Conservation (phyloP, 2,113 vertebrate species). For the Setophaga petechia region DNA sequence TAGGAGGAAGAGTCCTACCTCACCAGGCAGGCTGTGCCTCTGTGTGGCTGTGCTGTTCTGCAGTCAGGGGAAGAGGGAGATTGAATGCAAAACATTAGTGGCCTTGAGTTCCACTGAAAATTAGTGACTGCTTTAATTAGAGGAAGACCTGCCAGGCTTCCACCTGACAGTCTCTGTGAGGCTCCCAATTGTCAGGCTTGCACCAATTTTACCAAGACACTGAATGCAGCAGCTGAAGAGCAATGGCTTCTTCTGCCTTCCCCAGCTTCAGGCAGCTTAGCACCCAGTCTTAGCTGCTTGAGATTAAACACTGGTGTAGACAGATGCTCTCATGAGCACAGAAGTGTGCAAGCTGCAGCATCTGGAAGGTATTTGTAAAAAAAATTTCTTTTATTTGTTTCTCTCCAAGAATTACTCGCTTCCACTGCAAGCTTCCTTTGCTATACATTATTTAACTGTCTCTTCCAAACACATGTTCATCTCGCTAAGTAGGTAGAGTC, state of each 20-base stretch:
- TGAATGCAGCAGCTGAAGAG: not conserved
- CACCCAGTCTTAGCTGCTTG: not conserved
- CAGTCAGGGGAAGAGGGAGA: not conserved
- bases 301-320: not conserved
- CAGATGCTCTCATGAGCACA: not conserved
- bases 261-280: not conserved
- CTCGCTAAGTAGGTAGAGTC: not conserved
- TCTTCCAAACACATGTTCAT: not conserved
- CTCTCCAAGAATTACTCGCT: not conserved
- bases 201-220: not conserved
- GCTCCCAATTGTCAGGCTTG: not conserved
- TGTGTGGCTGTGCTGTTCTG: fast-evolving
- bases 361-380: not conserved
- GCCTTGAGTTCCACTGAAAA: not conserved
- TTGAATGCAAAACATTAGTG: not conserved
- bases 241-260: not conserved
- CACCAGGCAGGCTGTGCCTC: fast-evolving
- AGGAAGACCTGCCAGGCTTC: not conserved
- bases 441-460: not conserved
- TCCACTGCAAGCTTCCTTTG: not conserved
- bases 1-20: not conserved
- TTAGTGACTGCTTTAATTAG: not conserved
- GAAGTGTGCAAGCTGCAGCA: not conserved
- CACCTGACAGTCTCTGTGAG: not conserved
- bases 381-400: not conserved